phyloP scores from a whole-genome alignment of 2,113 vertebrate species.

The Madoqua kirkii region DNA sequence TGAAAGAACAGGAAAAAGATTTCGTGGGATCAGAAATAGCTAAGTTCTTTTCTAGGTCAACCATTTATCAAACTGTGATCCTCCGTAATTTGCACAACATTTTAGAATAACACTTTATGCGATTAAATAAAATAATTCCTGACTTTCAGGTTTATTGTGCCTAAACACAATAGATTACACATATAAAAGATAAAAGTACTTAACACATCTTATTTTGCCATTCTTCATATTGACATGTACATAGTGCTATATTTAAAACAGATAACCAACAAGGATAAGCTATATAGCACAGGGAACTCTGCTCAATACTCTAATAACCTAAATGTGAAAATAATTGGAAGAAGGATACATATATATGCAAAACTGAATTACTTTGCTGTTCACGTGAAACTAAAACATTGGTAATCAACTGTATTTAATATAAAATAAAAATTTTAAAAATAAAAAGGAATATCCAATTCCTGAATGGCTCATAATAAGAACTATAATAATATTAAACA shows the following conservation, averaged over 20 bases:
- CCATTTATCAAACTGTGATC: background rate
- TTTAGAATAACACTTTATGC: background rate
- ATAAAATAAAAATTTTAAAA: background rate
- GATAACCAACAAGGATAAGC: background rate
- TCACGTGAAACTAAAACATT: background rate
- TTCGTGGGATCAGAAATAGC: background rate
- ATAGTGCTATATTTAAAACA: background rate
- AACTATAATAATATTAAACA: background rate
- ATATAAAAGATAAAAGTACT: background rate
- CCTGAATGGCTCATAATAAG: background rate
- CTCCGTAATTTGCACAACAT: background rate
- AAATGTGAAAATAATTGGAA: background rate
- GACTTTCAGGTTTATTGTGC: background rate
- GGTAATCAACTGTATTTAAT: background rate
- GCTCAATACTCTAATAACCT: background rate
- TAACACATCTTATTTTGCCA: background rate
- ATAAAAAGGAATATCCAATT: background rate
- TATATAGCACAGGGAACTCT: background rate
- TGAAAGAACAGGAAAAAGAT: background rate
- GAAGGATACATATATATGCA: background rate
- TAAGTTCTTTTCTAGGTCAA: background rate
- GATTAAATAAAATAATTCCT: background rate
- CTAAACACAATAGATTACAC: background rate
- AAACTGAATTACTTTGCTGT: background rate
- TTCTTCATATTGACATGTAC: background rate